A percentile compares a stretch with the other conserved stretches of the same genome.
Evolutionary conservation across 2,797 vertebrate genomes (phyloP).

Genomic region (Gymnoscopelus braueri): DNA sequence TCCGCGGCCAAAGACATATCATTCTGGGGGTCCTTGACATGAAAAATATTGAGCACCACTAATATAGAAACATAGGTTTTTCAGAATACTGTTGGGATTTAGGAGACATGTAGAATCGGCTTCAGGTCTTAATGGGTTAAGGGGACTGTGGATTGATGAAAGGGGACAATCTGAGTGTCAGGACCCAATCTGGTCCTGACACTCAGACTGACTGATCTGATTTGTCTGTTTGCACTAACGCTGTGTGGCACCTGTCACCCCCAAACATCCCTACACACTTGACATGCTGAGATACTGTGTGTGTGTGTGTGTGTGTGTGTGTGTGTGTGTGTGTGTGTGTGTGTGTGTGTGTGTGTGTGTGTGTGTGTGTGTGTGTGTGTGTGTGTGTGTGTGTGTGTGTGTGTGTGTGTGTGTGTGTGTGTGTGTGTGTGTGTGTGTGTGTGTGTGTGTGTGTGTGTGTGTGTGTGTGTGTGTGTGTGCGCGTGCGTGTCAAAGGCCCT

Average conservation of each 20-base stretch:
- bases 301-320: constrained; percentile 6
- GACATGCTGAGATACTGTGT: constrained; percentile 60
- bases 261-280: constrained; percentile 24
- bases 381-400: constrained; percentile 4
- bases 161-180: constrained; percentile 80
- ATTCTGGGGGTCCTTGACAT: too few relatives aligned
- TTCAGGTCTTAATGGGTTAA: too few relatives aligned
- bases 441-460: constrained; percentile 13
- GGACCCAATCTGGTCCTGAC: constrained; percentile 83
- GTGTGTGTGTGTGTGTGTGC: constrained; percentile 24
- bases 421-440: constrained; percentile 39
- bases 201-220: constrained; percentile 79
- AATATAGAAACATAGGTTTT: too few relatives aligned
- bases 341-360: neutral
- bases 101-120: too few relatives aligned
- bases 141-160: constrained; percentile 51
- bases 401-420: constrained; percentile 7
- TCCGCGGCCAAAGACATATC: too few relatives aligned
- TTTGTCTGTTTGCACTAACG: constrained; percentile 83
- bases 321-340: constrained; percentile 40
- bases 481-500: constrained; percentile 51
- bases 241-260: constrained; percentile 78
- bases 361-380: too few relatives aligned
- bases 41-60: too few relatives aligned
- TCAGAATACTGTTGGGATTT: too few relatives aligned